Evolutionary conservation across 2,113 vertebrate genomes (phyloP), one percentile per base, ranked within the genome.

Genomic region (Trichechus manatus): DNA sequence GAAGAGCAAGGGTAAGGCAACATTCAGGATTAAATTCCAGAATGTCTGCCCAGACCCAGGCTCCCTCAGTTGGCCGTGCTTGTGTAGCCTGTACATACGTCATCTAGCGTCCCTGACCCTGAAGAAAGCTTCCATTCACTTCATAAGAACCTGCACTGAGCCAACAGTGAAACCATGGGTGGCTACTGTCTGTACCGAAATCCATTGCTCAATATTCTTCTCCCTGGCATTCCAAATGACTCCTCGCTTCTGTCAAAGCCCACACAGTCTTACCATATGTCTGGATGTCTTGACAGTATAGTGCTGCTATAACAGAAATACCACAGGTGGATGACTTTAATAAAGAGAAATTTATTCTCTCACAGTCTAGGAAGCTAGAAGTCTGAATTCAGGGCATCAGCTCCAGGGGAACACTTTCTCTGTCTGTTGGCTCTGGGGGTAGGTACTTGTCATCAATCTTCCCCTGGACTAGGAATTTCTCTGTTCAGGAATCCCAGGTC

Each of bases 91-190:
- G n/a, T 17, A 56, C 5, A 0, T 29, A 0, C 6, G 2, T 10
- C 79, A 33, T 33, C 89, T 5, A 74, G n/a, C 50, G 33, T 87
- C 75, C 39, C 9, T 1, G 31, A 22, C 19, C 33, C 66, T 31
- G 20, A 91, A 95, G 94, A 97, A 96, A 89, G 75, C 75, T 42
- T 89, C 72, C 53, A 23, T 87, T 96, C 96, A 82, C 31, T 79
- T 4, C 0, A 3, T 11, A 11, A 68, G 63, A 89, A 68, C 72
- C 75, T 70, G 42, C 4, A 0, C 4, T 1, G 1, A 64, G 29
- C 47, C 7, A 15, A 10, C 66, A 80, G 84, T 20, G 87, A 31
- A 2, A 20, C 36, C 72, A 33, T n/a, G 96, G 29, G 68, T 25
- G 66, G 90, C 77, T 93, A 23, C 80, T 59, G 17, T 64, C 75